Conservation (phyloP, 2,888 invertebrate species). For the Gerosis bhagava region DNA sequence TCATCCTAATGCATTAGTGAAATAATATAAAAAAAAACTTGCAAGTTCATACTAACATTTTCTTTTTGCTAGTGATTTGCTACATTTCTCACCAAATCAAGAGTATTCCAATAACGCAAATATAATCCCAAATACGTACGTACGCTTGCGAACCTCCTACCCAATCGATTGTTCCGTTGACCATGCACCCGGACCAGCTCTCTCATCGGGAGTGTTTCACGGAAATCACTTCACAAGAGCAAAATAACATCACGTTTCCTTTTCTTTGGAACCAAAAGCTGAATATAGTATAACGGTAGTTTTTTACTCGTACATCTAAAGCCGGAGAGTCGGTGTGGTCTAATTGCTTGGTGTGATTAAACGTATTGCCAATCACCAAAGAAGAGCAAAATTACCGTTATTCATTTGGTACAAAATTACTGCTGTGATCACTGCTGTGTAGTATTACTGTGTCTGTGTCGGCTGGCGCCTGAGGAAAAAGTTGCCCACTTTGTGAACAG, state of each 20-base stretch:
- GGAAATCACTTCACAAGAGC: conserved; percentile 44
- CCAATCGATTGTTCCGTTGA: conserved; percentile 71
- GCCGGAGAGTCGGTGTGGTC: conserved; percentile 23
- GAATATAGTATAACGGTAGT: conserved; percentile 26
- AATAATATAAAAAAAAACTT: no score
- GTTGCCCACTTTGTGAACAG: conserved; percentile 53
- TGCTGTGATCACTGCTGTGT: conserved; percentile 38
- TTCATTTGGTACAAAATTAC: conserved; percentile 65
- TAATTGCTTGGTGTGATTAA: conserved; percentile 31
- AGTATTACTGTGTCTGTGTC: conserved; percentile 41
- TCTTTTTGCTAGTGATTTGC: no score
- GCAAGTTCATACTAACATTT: no score
- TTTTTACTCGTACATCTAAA: conserved; percentile 28
- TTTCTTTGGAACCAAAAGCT: conserved; percentile 29
- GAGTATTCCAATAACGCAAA: conserved; percentile 2
- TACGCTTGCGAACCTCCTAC: conserved; percentile 47
- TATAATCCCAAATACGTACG: conserved; percentile 6
- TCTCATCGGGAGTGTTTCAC: conserved; percentile 43
- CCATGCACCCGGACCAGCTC: conserved; percentile 65
- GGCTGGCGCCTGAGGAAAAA: conserved; percentile 66
- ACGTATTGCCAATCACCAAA: conserved; percentile 28
- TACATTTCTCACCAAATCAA: background rate
- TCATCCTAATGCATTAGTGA: no score
- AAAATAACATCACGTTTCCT: conserved; percentile 45
- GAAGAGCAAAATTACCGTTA: conserved; percentile 49